Percentiles rank a stretch among this genome's conserved stretches.
Conservation (phyloP, 1,140 invertebrate species). For the Drosophila sp. region DNA sequence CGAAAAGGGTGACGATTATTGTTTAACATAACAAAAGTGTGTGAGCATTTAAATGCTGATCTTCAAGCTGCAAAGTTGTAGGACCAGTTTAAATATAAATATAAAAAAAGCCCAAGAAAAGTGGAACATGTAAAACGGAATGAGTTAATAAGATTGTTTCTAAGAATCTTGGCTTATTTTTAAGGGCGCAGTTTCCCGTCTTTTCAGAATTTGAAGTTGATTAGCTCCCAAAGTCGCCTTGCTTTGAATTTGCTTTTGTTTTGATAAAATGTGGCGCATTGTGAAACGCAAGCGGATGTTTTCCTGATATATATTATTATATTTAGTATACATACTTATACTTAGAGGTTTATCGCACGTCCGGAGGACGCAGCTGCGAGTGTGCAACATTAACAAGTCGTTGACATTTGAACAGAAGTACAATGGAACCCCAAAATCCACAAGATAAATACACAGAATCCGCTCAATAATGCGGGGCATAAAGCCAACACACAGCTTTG, state of each 20-base stretch:
- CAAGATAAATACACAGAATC: conserved; percentile 26
- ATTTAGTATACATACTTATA: not conserved
- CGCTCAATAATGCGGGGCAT: conserved; percentile 9
- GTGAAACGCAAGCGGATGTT: conserved; percentile 49
- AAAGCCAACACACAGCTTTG: conserved; percentile 10
- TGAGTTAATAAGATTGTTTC: conserved; percentile 30
- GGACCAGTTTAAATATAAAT: conserved; percentile 25
- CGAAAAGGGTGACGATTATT: conserved; percentile 49
- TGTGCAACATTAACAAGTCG: conserved; percentile 29
- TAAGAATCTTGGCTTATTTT: conserved; percentile 32
- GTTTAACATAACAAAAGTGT: conserved; percentile 36
- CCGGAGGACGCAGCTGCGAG: conserved; percentile 27
- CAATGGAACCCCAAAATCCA: conserved; percentile 16
- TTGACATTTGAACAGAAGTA: conserved; percentile 31
- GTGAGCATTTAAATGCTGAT: not conserved
- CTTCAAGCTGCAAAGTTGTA: conserved; percentile 7
- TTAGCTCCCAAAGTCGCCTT: conserved; percentile 18
- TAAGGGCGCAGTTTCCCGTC: conserved; percentile 26
- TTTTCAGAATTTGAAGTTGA: conserved; percentile 23
- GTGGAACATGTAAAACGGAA: not conserved
- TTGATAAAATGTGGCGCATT: conserved; percentile 38
- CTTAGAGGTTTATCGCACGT: conserved; percentile 18
- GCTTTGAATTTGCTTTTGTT: not conserved
- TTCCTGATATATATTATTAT: conserved; percentile 18
- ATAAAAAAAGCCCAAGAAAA: conserved; percentile 18